phyloP scores from a whole-genome alignment of 2,888 invertebrate species.

The Ophion costatus region DNA sequence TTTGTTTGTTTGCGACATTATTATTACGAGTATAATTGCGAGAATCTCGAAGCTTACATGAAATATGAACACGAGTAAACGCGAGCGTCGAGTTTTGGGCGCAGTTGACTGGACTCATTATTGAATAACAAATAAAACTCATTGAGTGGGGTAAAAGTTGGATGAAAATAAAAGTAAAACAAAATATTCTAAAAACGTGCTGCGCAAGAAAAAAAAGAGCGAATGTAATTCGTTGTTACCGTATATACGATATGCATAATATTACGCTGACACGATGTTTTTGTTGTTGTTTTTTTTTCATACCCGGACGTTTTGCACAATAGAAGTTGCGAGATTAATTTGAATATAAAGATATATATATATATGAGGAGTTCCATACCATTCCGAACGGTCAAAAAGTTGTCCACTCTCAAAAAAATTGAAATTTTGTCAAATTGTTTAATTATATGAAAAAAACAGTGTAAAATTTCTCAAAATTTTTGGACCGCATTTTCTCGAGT shows the following conservation, averaged over 20 bases:
- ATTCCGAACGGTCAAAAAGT: no score
- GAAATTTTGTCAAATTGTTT: no score
- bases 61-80: slow-evolving; percentile 19
- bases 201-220: neutral
- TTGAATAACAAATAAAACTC: slow-evolving; percentile 47
- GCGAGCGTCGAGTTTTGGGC: slow-evolving; percentile 36
- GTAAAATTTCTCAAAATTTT: no score
- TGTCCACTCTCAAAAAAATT: no score
- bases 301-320: slow-evolving; percentile 33
- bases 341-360: slow-evolving; percentile 9
- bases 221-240: slow-evolving; percentile 49
- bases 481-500: no score
- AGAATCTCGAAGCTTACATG: slow-evolving; percentile 34
- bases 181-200: neutral
- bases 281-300: slow-evolving; percentile 38
- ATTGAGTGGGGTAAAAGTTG: slow-evolving; percentile 16
- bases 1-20: slow-evolving; percentile 26
- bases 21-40: slow-evolving; percentile 38
- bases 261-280: slow-evolving; percentile 51
- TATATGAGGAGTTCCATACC: no score
- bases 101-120: slow-evolving; percentile 56
- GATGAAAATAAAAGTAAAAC: slow-evolving; percentile 10
- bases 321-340: slow-evolving; percentile 46
- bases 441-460: no score
- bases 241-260: slow-evolving; percentile 57